These are phyloP conservation scores for Sebastes dallii DNA, from an alignment of 2,797 vertebrate genomes.

Conservation along the genomic window DNA sequence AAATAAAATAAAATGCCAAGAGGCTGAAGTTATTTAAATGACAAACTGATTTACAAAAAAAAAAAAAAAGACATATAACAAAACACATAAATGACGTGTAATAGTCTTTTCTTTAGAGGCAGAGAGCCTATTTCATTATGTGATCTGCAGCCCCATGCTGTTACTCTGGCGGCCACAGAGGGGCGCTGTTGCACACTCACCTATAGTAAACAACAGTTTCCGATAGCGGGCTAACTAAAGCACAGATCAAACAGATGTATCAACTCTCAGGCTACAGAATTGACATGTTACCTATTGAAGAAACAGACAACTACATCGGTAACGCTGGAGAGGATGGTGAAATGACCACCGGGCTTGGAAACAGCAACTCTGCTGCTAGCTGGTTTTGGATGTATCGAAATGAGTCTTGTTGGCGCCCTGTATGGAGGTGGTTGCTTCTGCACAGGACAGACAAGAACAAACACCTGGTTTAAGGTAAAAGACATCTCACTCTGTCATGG, in stretches of 20 bases:
- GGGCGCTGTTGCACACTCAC: neutral
- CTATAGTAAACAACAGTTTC: accelerated
- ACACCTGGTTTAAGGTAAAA: neutral
- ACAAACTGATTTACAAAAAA: neutral
- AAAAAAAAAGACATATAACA: neutral
- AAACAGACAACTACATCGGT: neutral
- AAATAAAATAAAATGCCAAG: neutral
- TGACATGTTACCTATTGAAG: neutral
- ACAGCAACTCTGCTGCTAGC: neutral
- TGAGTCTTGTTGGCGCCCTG: neutral
- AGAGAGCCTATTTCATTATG: neutral
- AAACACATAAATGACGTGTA: neutral
- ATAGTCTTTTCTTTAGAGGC: neutral
- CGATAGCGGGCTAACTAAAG: neutral
- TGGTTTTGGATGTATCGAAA: neutral
- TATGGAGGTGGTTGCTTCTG: neutral
- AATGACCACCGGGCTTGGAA: neutral
- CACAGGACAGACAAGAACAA: neutral
- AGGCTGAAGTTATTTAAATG: neutral
- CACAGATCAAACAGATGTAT: too few relatives aligned
- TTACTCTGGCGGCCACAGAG: neutral
- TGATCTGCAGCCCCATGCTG: neutral
- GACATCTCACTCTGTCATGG: neutral
- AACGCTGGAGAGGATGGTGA: neutral
- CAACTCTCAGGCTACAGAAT: neutral